Percentiles rank a stretch among this genome's conserved stretches.
Conservation (phyloP, 2,888 invertebrate genomes). For the Leucania comma region DNA sequence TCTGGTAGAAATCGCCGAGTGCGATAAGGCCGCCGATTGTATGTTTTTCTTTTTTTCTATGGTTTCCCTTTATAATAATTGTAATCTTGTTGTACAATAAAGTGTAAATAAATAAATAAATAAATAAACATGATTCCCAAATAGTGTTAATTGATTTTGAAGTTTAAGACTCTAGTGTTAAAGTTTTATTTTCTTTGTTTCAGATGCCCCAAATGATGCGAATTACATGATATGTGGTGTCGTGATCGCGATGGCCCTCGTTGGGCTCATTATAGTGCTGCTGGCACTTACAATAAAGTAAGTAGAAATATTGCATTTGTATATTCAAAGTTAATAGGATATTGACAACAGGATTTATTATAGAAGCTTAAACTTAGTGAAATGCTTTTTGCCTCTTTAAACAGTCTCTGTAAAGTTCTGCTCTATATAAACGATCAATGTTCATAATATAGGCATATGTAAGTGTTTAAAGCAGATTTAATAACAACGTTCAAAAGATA, state of each 20-base stretch:
- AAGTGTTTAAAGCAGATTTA: neutral
- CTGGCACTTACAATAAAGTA: slow-evolving; percentile 96
- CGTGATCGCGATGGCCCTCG: slow-evolving; percentile 95
- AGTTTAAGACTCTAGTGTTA: slow-evolving; percentile 2
- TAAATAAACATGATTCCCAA: slow-evolving; percentile 29
- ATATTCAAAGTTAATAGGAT: slow-evolving; percentile 1
- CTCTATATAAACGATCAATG: slow-evolving; percentile 32
- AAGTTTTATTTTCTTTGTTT: slow-evolving; percentile 84
- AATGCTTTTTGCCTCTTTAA: slow-evolving; percentile 20
- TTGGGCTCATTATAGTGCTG: slow-evolving; percentile 95
- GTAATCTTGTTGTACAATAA: too few relatives aligned
- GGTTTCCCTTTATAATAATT: too few relatives aligned
- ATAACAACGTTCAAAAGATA: neutral
- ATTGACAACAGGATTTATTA: slow-evolving; percentile 5
- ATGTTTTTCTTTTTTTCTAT: too few relatives aligned
- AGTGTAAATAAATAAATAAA: too few relatives aligned
- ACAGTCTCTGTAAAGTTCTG: neutral
- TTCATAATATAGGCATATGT: slow-evolving; percentile 25
- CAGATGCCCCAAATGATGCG: slow-evolving; percentile 96
- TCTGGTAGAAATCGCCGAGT: too few relatives aligned
- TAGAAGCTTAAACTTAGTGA: slow-evolving; percentile 2
- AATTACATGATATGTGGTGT: slow-evolving; percentile 96
- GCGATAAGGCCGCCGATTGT: too few relatives aligned
- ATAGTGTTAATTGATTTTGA: slow-evolving; percentile 10
- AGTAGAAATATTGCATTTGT: slow-evolving; percentile 66